Evolutionary conservation across 92 coral and sea anemone genomes (phyloP), one percentile per base, ranked within the genome.

Genomic region (Heliopora coerulea): DNA sequence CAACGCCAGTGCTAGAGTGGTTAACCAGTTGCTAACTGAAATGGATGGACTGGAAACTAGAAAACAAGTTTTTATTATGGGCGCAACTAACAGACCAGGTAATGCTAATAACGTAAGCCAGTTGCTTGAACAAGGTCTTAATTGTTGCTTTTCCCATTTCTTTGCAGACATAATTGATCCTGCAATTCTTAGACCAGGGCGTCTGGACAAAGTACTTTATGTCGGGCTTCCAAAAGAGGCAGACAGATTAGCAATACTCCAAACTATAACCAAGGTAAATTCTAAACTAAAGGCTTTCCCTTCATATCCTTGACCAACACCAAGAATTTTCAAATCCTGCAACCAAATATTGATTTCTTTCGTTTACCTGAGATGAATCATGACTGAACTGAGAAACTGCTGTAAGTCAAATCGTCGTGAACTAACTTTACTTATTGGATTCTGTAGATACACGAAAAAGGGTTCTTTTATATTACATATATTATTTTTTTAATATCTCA

Each of bases 41-140:
- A 95, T 95, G 99, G 99, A 95, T 61, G 99, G 99, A 29, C 86
- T 95, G 56, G 95, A 89, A 65, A 90, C 99, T 1, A 86, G 99
- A 63, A 95, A 95, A 54, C 99, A 95, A 61, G 99, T 95, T 32
- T 95, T 89, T 37, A 95, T 95, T 35, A 95, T 95, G 96, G 96
- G 88, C 7, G 99, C 99, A 44, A 90, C 99, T 0, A 95, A 95
- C 82, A 77, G 99, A 74, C 99, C 97, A 83, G 99, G 99, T 88
- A 72, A 61, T 40, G 17, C n/a, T n/a, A n/a, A n/a, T n/a, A n/a
- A n/a, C n/a, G n/a, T 14, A 21, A 19, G 10, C 44, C 19, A 2
- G 42, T 1, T 7, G 62, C 13, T 17, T 49, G 31, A 20, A 9
- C 20, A 1, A 0, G 29, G 34, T 39, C 8, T 29, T 57, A 14